Base-by-base conservation (phyloP, 1,140 invertebrate genomes). In the Piezodorus guildinii region DNA sequence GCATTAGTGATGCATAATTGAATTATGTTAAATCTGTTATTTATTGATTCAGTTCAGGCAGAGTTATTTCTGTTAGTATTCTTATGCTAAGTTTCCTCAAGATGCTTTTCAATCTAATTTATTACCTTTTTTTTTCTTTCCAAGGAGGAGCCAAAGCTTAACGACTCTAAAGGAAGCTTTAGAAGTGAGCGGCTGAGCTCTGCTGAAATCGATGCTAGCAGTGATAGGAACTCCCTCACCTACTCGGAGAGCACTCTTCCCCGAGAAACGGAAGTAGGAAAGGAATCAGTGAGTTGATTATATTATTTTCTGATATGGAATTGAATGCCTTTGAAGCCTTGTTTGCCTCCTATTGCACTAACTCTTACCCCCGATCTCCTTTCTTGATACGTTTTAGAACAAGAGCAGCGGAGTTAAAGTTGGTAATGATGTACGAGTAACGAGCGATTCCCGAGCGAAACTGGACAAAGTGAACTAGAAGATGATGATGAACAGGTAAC, bases 401-500 rank as follows among this genome's bases (percentile, higher is more conserved):
- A 56, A 56, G 52, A 49, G 17, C 46, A 27, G 17, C 5, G 52
- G 52, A 39, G 39, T 16, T 17, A 60, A 60, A 44, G 30, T 60
- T 25, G 25, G 25, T 45, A 66, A 62, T 23, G 65, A 66, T 62
- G 39, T 44, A 15, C 61, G 58, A 39, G 67, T 63, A 30, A 62
- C 58, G 21, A 68, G 65, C 27, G 67, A 68, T 30, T 65, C 64
- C 51, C 64, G 10, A 67, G 64, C n/a, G 68, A 69, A 52, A 64
- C 64, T 14, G 66, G 65, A 43, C 68, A 69, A 14, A 69, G 68
- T 58, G 76, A 75, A 62, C 71, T 74, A 19, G 69, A 72, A 52
- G 69, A 68, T 34, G 74, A 77, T 44, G 71, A 71, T 62, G 72
- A 72, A 69, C 71, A 72, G 63, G 73, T 72, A 68, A 71, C 67